Percentiles rank a stretch among this genome's conserved stretches.
These are phyloP conservation scores for Gallinago paraguaiae DNA, from an alignment of 2,113 vertebrate species.

Conservation along the genomic window DNA sequence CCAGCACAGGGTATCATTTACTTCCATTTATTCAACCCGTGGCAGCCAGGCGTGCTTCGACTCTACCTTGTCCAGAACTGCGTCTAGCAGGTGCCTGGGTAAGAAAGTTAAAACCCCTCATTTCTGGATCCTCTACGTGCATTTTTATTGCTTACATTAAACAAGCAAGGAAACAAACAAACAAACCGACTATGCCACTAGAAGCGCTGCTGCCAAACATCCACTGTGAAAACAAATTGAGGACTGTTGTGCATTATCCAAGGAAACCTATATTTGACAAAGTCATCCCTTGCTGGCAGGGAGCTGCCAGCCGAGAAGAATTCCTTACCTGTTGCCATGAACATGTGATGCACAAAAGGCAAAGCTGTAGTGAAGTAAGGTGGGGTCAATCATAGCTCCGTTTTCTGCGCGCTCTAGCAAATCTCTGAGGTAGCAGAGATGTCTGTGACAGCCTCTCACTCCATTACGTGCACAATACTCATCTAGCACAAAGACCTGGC, in stretches of 20 bases:
- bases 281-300: constrained; percentile 46
- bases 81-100: not conserved
- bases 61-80: not conserved
- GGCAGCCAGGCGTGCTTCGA: not conserved
- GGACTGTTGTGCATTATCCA: constrained; percentile 46
- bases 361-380: constrained; percentile 98
- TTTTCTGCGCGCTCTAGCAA: constrained; percentile 96
- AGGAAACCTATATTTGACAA: constrained; percentile 56
- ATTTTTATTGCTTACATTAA: constrained; percentile 64
- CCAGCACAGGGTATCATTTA: not conserved
- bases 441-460: constrained; percentile 94
- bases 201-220: constrained; percentile 62
- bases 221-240: constrained; percentile 46
- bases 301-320: not conserved
- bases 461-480: constrained; percentile 98
- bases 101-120: constrained; percentile 3
- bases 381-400: constrained; percentile 98
- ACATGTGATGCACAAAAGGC: constrained; percentile 99
- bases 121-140: constrained; percentile 36
- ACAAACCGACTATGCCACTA: constrained; percentile 55
- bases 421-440: constrained; percentile 96
- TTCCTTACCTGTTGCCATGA: constrained; percentile 94
- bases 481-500: constrained; percentile 98
- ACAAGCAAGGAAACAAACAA: constrained; percentile 60
- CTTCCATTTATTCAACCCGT: not conserved